phyloP scores from a whole-genome alignment of 2,888 invertebrate species.

The Nomada fucata region DNA sequence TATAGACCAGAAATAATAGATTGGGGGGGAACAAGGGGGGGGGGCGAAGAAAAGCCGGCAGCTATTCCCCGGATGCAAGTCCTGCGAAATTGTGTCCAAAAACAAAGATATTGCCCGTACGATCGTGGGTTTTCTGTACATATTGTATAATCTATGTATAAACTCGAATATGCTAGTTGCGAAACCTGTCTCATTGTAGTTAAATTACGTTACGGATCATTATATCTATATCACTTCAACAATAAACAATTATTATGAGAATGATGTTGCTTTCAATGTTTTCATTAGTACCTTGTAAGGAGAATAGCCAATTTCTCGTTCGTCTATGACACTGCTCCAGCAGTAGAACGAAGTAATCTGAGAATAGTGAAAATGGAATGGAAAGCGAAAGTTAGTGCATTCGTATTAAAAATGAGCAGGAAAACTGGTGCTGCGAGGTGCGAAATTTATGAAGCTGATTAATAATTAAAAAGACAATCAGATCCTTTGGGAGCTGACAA shows the following conservation, averaged over 20 bases:
- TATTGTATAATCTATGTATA: conserved; percentile 84
- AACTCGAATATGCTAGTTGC: conserved; percentile 82
- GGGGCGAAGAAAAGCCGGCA: conserved; percentile 36
- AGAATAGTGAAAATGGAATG: no score
- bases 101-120: conserved; percentile 77
- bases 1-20: conserved; percentile 13
- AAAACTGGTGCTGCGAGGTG: no score
- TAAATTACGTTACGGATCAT: conserved; percentile 83
- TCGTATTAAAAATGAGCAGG: no score
- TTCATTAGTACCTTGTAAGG: neutral
- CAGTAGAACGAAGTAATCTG: no score
- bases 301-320: no score
- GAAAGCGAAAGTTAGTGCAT: no score
- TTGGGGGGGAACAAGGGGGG: neutral
- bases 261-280: conserved; percentile 48
- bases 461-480: no score
- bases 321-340: no score
- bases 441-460: no score
- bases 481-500: no score
- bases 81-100: conserved; percentile 71
- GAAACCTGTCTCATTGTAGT: conserved; percentile 82
- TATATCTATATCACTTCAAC: conserved; percentile 84
- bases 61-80: conserved; percentile 48
- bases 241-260: conserved; percentile 84
- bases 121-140: conserved; percentile 82